Evolutionary conservation across 2,888 invertebrate genomes (phyloP), one percentile per base, ranked within the genome.

Genomic region (Ametastegia equiseti): DNA sequence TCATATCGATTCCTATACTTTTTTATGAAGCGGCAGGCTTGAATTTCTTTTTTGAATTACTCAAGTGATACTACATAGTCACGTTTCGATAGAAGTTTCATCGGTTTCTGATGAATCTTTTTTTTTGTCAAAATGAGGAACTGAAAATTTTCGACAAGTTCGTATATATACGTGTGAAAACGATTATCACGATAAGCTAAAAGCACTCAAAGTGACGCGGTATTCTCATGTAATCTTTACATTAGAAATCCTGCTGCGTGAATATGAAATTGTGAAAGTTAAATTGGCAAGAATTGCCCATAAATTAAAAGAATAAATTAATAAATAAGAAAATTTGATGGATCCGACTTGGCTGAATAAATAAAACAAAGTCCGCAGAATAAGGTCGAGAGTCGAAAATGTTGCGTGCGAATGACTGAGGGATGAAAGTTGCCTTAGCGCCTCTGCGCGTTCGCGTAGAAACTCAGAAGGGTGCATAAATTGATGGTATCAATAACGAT

Each of bases 401-500:
- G 6, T 33, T n/a, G 63, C 30, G 63, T 65, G 63, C 36, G 33
- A 15, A 65, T 5, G 63, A 42, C 27, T 69, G 69, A 69, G n/a
- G 42, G 39, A 69, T 69, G 23, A 23, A 42, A 42, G 69, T 69
- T 42, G 23, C 69, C 33, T 69, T 69, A 39, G 42, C 69, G 42
- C 69, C 23, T 65, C 33, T 63, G 63, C 33, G 63, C 30, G 63
- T 63, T 63, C 33, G 30, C 63, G 30, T 33, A 63, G 39, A 69
- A 39, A 19, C 47, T 27, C 50, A 11, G 30, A 50, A 50, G 47
- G 73, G 73, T 47, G 73, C 73, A 73, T 73, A 50, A 73, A 73
- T 73, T 73, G 50, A 23, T 33, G 50, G 50, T 73, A 73, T 73
- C 73, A 73, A 73, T 73, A 73, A 73, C 47, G 73, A 50, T 36